A percentile compares a stretch with the other conserved stretches of the same genome.
phyloP scores from a whole-genome alignment of 2,797 vertebrate genomes.

The Trachops cirrhosus region DNA sequence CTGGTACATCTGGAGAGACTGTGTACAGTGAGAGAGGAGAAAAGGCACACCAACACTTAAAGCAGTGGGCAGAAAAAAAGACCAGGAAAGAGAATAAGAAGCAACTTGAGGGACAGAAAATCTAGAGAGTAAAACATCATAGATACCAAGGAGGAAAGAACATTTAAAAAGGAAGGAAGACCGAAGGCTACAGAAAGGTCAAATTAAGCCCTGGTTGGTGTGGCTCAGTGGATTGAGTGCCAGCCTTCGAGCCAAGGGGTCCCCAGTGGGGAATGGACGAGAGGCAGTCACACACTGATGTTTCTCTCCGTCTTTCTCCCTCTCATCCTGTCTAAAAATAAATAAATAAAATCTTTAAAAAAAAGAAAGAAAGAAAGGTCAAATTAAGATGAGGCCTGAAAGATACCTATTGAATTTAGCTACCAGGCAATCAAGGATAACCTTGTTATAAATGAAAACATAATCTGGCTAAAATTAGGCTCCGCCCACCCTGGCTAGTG shows the following conservation, averaged over 20 bases:
- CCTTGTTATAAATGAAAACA: background rate
- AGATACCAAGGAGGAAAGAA: background rate
- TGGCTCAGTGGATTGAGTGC: too few species aligned
- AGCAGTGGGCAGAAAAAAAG: background rate
- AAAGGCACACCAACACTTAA: background rate
- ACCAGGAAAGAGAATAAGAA: background rate
- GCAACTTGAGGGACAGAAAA: background rate
- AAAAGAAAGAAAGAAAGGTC: background rate
- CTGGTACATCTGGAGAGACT: background rate
- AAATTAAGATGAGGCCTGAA: constrained; percentile 1
- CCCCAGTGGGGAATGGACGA: too few species aligned
- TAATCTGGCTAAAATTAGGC: background rate
- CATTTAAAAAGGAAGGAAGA: background rate
- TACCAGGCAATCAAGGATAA: background rate
- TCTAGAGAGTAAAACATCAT: background rate
- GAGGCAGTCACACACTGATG: too few species aligned
- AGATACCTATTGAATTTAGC: background rate
- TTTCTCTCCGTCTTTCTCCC: too few species aligned
- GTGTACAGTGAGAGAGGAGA: background rate
- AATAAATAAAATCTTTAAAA: too few species aligned
- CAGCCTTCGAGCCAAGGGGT: too few species aligned
- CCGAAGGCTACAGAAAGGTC: background rate
- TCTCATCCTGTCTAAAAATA: too few species aligned
- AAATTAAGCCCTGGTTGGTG: background rate
- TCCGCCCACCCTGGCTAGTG: background rate